phyloP scores from a whole-genome alignment of 2,113 vertebrate species.

The Felis chaus region DNA sequence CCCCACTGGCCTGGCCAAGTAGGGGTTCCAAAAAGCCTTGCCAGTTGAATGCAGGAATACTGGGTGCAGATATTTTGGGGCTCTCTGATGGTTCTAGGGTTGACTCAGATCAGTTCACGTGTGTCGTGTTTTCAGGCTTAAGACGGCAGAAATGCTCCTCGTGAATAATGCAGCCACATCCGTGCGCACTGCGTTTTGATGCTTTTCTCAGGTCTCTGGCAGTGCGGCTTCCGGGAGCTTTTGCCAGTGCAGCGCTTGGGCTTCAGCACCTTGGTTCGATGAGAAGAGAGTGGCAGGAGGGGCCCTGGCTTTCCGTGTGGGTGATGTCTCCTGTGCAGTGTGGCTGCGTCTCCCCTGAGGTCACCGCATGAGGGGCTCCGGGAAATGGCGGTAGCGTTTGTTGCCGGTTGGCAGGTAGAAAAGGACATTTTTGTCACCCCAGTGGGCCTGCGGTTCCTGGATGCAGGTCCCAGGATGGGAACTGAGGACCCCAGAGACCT shows the following conservation, averaged over 20 bases:
- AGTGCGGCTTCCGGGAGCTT: background rate
- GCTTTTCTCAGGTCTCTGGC: background rate
- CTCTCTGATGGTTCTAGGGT: background rate
- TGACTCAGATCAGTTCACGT: background rate
- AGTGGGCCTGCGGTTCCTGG: background rate
- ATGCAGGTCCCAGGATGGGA: background rate
- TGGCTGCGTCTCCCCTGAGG: background rate
- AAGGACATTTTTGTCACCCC: background rate
- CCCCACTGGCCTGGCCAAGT: background rate
- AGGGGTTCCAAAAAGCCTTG: background rate
- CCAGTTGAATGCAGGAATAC: background rate
- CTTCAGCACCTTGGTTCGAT: accelerated
- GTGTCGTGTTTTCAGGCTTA: background rate
- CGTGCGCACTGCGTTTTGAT: accelerated
- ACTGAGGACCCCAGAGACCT: background rate
- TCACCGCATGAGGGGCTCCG: accelerated
- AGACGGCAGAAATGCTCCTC: background rate
- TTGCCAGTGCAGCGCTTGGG: background rate
- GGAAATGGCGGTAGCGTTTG: background rate
- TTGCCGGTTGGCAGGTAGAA: background rate
- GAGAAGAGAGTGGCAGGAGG: background rate
- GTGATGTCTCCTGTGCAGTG: background rate
- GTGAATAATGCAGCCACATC: background rate
- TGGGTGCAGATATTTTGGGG: background rate
- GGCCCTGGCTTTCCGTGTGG: background rate